Conservation (phyloP, 1,140 invertebrate species). For the Melipona quadrifasciata region DNA sequence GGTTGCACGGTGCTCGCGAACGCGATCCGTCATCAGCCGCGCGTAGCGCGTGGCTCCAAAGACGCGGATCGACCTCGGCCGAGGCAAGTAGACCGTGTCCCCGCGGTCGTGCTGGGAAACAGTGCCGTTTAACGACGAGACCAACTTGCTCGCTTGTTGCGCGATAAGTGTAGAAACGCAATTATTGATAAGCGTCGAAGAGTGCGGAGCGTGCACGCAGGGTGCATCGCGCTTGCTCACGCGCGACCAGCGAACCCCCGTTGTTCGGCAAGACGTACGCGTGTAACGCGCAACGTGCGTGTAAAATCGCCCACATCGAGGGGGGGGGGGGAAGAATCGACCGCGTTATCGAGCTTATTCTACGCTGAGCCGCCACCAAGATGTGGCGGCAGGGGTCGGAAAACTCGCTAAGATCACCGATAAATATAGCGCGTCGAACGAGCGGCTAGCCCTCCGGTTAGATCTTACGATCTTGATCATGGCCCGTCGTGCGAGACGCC, state of each 20-base stretch:
- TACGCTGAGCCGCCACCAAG: neutral
- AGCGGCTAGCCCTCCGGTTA: conserved; percentile 70
- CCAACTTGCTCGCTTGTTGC: conserved; percentile 68
- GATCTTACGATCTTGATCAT: conserved; percentile 76
- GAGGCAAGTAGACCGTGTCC: conserved; percentile 72
- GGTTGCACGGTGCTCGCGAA: neutral
- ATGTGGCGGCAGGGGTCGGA: conserved; percentile 70
- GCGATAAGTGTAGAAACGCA: conserved; percentile 75
- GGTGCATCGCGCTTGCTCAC: conserved; percentile 67
- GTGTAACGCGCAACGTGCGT: neutral
- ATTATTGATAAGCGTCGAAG: conserved; percentile 77
- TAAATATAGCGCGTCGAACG: conserved; percentile 74
- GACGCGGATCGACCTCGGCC: conserved; percentile 34
- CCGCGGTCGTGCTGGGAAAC: conserved; percentile 49
- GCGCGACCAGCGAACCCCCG: conserved; percentile 59
- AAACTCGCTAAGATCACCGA: conserved; percentile 76
- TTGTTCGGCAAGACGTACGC: conserved; percentile 35
- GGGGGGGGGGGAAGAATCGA: conserved; percentile 33
- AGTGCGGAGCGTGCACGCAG: conserved; percentile 56
- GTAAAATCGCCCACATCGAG: neutral
- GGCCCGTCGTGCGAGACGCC: conserved; percentile 70
- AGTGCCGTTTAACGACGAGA: conserved; percentile 67
- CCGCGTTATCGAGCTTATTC: conserved; percentile 45
- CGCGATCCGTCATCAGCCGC: neutral
- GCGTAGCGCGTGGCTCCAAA: neutral